These are phyloP conservation scores for Lymantria dispar DNA, from an alignment of 2,888 invertebrate genomes.

Conservation along the genomic window DNA sequence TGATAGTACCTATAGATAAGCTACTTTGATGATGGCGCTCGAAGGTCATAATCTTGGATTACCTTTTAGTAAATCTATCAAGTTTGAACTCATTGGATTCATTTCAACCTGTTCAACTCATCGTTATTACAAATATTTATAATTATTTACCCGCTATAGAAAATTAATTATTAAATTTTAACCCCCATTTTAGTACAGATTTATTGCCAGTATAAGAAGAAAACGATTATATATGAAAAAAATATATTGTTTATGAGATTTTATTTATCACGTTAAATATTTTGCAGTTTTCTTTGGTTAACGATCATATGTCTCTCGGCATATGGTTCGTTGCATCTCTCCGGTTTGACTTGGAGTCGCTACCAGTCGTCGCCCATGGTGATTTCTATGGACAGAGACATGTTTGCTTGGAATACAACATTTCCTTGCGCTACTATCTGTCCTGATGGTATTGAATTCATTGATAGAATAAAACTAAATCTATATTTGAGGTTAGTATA, in stretches of 20 bases:
- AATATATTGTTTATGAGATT: not conserved
- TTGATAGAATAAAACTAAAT: slow-evolving; percentile 79
- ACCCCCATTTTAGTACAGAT: too few relatives aligned
- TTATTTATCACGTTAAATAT: not conserved
- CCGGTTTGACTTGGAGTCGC: slow-evolving; percentile 83
- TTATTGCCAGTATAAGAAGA: too few relatives aligned
- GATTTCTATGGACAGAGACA: slow-evolving; percentile 88
- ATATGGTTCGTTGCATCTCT: slow-evolving; percentile 80
- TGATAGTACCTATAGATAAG: too few relatives aligned
- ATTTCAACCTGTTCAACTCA: too few relatives aligned
- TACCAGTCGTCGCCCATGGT: slow-evolving; percentile 88
- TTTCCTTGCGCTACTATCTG: slow-evolving; percentile 87
- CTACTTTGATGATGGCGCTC: too few relatives aligned
- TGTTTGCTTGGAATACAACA: slow-evolving; percentile 87
- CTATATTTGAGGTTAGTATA: slow-evolving; percentile 75
- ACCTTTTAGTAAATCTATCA: too few relatives aligned
- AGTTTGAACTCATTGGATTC: too few relatives aligned
- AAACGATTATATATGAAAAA: too few relatives aligned
- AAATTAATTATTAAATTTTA: too few relatives aligned
- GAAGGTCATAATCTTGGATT: too few relatives aligned
- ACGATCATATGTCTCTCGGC: slow-evolving; percentile 77
- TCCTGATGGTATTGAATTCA: slow-evolving; percentile 67
- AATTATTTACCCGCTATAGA: too few relatives aligned
- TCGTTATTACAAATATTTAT: too few relatives aligned
- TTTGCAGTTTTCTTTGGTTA: slow-evolving; percentile 82